These are phyloP conservation scores for Tethya wilhelma DNA, from an alignment of 37 sponge, comb jelly and placozoan genomes.

Conservation along the genomic window DNA sequence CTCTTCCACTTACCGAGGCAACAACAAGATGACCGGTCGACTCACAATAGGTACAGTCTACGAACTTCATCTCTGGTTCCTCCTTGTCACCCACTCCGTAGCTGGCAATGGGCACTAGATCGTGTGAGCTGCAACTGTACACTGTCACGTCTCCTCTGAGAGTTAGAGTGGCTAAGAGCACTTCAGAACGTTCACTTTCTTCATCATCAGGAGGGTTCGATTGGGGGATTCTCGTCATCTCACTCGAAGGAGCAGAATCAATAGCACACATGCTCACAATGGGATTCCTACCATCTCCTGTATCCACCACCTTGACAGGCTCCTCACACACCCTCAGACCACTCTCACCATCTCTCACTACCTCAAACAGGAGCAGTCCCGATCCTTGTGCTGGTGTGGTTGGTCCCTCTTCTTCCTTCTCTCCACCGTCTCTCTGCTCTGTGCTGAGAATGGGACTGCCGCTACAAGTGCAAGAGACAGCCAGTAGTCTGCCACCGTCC, in stretches of 20 bases:
- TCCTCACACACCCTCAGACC: not conserved
- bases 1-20: not conserved
- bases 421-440: not conserved
- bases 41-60: conserved; percentile 11
- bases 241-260: not conserved
- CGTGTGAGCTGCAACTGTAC: not conserved
- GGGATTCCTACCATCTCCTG: not conserved
- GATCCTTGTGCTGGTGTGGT: not conserved
- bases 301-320: not conserved
- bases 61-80: not conserved
- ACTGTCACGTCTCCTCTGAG: conserved; percentile 16
- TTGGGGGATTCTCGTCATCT: too few relatives aligned
- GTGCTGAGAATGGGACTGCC: not conserved
- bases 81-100: not conserved
- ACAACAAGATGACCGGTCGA: conserved; percentile 14
- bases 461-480: conserved; percentile 1
- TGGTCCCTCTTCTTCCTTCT: not conserved
- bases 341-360: not conserved
- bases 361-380: not conserved
- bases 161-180: conserved; percentile 11
- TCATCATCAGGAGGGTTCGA: too few relatives aligned
- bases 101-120: not conserved
- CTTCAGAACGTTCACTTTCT: too few relatives aligned
- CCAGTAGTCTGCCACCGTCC: conserved; percentile 18
- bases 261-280: conserved; percentile 16